Conservation (phyloP, 2,113 vertebrate species). For the Trochalopteron elliotii region DNA sequence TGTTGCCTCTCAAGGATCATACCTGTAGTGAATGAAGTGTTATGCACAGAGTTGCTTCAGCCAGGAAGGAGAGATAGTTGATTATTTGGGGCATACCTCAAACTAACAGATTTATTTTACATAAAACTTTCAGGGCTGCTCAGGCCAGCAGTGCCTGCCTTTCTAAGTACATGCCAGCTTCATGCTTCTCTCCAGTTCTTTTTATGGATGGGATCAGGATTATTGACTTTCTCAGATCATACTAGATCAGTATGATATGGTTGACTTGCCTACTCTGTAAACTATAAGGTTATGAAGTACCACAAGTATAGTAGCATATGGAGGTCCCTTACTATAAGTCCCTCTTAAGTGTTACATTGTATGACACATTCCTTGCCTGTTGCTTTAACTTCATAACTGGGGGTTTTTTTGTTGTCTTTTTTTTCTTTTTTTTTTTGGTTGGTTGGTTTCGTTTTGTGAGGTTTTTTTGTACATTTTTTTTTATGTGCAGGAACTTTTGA, state of each 20-base stretch:
- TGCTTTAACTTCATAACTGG: background rate
- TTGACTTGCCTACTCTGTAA: background rate
- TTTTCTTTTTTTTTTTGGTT: no score
- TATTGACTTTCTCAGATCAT: background rate
- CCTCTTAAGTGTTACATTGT: background rate
- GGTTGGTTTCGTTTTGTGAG: background rate
- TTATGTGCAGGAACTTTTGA: background rate
- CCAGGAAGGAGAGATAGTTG: background rate
- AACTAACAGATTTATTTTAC: background rate
- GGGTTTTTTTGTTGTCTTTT: no score
- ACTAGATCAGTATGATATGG: background rate
- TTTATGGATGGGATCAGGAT: background rate
- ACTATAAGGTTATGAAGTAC: background rate
- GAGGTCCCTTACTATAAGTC: background rate
- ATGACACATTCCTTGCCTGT: background rate
- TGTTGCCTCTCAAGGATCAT: background rate
- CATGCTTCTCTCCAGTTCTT: background rate
- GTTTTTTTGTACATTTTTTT: background rate
- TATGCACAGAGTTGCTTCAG: background rate
- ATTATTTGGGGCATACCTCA: background rate
- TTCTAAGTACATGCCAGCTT: background rate
- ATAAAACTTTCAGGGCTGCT: background rate
- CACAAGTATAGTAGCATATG: no score
- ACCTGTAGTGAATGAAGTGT: background rate
- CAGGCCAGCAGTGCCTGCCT: background rate